These are phyloP conservation scores for Seriola dumerili DNA, from an alignment of 2,113 vertebrate genomes.

Conservation along the genomic window DNA sequence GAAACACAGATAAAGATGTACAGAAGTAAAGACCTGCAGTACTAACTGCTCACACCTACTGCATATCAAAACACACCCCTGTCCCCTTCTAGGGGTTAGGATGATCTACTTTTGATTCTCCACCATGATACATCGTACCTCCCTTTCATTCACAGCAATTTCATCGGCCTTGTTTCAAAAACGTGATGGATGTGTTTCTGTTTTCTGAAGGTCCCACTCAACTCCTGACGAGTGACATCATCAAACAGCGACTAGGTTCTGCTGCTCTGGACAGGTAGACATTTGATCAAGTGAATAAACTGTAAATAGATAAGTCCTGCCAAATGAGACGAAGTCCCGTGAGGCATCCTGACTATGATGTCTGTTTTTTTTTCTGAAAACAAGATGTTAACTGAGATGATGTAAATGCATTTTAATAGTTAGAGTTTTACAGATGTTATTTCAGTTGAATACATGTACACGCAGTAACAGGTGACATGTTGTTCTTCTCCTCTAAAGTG, in stretches of 20 bases:
- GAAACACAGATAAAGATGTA: too few species aligned
- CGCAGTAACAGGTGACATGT: neutral
- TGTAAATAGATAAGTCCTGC: neutral
- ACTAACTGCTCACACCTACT: neutral
- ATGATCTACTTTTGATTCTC: too few species aligned
- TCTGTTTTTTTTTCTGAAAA: too few species aligned
- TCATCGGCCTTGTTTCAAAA: neutral
- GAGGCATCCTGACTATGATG: too few species aligned
- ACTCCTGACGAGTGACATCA: slow-evolving; percentile 93
- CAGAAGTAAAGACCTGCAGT: too few species aligned
- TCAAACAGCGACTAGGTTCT: slow-evolving; percentile 91
- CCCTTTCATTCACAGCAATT: neutral
- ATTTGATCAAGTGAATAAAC: neutral
- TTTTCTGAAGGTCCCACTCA: slow-evolving; percentile 87
- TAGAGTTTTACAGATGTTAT: neutral
- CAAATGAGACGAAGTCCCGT: neutral
- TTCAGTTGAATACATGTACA: neutral
- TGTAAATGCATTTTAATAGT: too few species aligned
- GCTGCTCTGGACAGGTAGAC: slow-evolving; percentile 94
- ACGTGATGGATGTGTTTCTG: neutral
- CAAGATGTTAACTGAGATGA: too few species aligned
- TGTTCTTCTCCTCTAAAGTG: slow-evolving; percentile 71
- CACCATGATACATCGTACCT: neutral
- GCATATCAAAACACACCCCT: neutral
- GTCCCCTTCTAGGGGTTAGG: too few species aligned